Evolutionary conservation across 1,140 invertebrate genomes (phyloP), one percentile per base, ranked within the genome.

Genomic region (Acromyrmex echinatior): DNA sequence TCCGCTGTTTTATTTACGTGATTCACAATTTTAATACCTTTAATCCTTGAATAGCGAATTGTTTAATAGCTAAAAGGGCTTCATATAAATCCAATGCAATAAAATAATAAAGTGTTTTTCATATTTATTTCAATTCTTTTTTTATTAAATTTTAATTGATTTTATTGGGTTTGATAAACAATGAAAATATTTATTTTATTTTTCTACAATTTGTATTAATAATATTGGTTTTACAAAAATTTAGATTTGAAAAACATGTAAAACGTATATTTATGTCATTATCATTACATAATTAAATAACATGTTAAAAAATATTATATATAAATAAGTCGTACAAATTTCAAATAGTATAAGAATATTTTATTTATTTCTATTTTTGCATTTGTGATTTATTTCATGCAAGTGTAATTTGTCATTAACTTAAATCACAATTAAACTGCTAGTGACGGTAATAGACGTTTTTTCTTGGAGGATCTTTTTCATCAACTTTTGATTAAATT

Each of bases 1-100:
- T 31, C 3, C 28, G 28, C 28, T 31, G 12, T 25, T 73, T 31
- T 60, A 58, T 25, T 31, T 60, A 45, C n/a, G 12, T 62, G 49
- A 82, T 62, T 31, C 18, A 31, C 39, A 21, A 80, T 68, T 68
- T 49, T 79, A 79, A 35, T 51, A 53, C 10, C 56, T 77, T 77
- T 63, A 77, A 63, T 39, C 35, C 3, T 62, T 39, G 4, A 74
- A 74, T 7, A 58, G 18, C 10, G 1, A 31, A 9, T 53, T 31
- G 25, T 74, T 74, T 74, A 31, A 58, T 18, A n/a, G 12, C 9
- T 35, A 58, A 4, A 21, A n/a, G 18, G 31, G 1, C 12, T 58
- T 7, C 6, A 56, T 56, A n/a, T 35, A 74, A 58, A 68, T 68
- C 4, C 49, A 16, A 16, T 51, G 3, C 39, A 68, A 35, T 21